A percentile compares a stretch with the other conserved stretches of the same genome.
These are phyloP conservation scores for Struthio camelus DNA, from an alignment of 2,113 vertebrate species.

Conservation along the genomic window DNA sequence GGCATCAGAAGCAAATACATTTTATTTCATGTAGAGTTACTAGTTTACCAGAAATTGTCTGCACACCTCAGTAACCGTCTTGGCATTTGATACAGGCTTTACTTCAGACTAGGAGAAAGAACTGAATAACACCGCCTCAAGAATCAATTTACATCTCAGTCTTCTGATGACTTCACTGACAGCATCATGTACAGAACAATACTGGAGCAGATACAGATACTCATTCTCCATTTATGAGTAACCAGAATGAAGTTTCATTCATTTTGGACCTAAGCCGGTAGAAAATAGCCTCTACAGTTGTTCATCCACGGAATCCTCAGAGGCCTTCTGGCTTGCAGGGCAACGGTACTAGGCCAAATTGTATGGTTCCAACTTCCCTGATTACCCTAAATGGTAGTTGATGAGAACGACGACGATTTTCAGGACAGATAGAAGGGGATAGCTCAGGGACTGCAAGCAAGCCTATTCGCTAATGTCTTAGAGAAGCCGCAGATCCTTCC, in stretches of 20 bases:
- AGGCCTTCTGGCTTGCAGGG: neutral
- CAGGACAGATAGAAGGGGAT: neutral
- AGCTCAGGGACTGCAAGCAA: neutral
- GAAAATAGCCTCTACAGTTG: slow-evolving; percentile 10
- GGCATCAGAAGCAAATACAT: neutral
- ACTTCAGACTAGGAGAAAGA: neutral
- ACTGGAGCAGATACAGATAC: neutral
- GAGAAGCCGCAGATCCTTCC: neutral
- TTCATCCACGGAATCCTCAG: neutral
- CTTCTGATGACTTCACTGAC: neutral
- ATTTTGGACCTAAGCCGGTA: slow-evolving; percentile 12
- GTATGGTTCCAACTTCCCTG: neutral
- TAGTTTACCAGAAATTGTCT: neutral
- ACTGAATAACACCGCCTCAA: neutral
- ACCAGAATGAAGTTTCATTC: slow-evolving; percentile 11
- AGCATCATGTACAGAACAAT: neutral
- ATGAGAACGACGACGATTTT: neutral
- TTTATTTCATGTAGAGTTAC: neutral
- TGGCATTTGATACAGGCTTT: neutral
- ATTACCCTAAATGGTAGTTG: slow-evolving; percentile 19
- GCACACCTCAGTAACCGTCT: neutral
- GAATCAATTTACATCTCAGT: neutral
- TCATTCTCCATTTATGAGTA: slow-evolving; percentile 21
- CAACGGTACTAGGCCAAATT: neutral
- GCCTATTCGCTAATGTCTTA: neutral